Evolutionary conservation across 2,888 invertebrate species (phyloP), one percentile per base, ranked within the genome.

Genomic region (Lydus trimaculatus): DNA sequence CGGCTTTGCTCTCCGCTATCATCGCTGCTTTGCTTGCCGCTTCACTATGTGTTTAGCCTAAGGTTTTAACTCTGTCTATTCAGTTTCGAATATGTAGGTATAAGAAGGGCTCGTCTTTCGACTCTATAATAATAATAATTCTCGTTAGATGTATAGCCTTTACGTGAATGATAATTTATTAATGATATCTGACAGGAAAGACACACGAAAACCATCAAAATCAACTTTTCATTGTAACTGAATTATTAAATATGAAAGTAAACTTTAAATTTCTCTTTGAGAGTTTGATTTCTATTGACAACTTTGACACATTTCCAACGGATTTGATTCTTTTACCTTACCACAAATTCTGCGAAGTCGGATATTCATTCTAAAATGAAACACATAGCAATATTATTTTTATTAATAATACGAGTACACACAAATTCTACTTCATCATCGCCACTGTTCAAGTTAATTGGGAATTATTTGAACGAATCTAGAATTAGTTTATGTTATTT

Each of bases 401-500:
- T 39, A 39, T 39, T 39, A 15, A 39, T n/a, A 15, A 6, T 39
- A 15, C 13, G 3, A n/a, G n/a, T n/a, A n/a, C n/a, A n/a, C n/a
- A n/a, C n/a, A n/a, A n/a, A n/a, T n/a, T 4, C 39, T 1, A 39
- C 39, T 17, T 8, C 43, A 48, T 20, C 43, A 20, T 17, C 31
- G 15, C 17, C 15, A 31, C 15, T 15, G 1, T 60, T 48, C 31
- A 58, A 31, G 31, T 43, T 68, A 23, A 65, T 69, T 63, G 33
- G 15, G 7, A 59, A 48, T 63, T 59, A 69, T 65, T 56, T 69
- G 17, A 61, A 60, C 3, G n/a, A 33, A 13, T 48, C 28, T 2
- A 63, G 63, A 20, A 52, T 63, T n/a, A 62, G 48, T 58, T 31
- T 59, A 3, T 69, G 58, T 31, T 58, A 63, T 23, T 63, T 69